Percentiles rank a stretch among this genome's conserved stretches.
Evolutionary conservation across 2,888 invertebrate genomes (phyloP).

Genomic region (Loripinus fragilis): DNA sequence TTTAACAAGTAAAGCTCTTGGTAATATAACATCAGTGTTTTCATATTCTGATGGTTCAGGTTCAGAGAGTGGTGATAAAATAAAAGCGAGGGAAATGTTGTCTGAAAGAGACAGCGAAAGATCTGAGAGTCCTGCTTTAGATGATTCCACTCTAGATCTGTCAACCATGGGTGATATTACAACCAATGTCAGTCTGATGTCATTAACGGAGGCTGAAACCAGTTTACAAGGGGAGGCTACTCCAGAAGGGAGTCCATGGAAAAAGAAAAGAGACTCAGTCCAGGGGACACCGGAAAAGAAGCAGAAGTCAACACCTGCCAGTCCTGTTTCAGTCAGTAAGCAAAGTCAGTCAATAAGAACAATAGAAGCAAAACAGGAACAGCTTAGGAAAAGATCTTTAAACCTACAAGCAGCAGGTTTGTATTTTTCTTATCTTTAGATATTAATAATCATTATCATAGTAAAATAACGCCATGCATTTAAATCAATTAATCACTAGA

Average conservation of each 20-base stretch:
- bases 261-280: background rate
- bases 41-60: conserved; percentile 14
- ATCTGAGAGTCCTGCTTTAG: conserved; percentile 44
- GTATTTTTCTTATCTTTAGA: too few relatives aligned
- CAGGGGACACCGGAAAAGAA: conserved; percentile 14
- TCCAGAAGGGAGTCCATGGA: conserved; percentile 15
- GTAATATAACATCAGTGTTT: conserved; percentile 64
- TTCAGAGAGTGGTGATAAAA: conserved; percentile 1
- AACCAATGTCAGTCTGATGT: conserved; percentile 46
- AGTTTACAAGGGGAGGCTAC: conserved; percentile 34
- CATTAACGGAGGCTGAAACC: conserved; percentile 50
- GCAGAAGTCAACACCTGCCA: conserved; percentile 18
- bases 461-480: too few relatives aligned
- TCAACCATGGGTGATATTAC: conserved; percentile 44
- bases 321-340: conserved; percentile 48
- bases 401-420: conserved; percentile 41
- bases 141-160: conserved; percentile 46
- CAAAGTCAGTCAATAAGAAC: conserved; percentile 63
- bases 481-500: too few relatives aligned
- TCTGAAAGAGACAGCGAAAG: conserved; percentile 37
- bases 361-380: conserved; percentile 66
- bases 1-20: conserved; percentile 74
- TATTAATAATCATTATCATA: too few relatives aligned
- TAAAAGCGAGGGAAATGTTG: conserved; percentile 33
- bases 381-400: conserved; percentile 57